Evolutionary conservation across 2,113 vertebrate species (phyloP).

Genomic region (Sinocyclocheilus rhinocerous): DNA sequence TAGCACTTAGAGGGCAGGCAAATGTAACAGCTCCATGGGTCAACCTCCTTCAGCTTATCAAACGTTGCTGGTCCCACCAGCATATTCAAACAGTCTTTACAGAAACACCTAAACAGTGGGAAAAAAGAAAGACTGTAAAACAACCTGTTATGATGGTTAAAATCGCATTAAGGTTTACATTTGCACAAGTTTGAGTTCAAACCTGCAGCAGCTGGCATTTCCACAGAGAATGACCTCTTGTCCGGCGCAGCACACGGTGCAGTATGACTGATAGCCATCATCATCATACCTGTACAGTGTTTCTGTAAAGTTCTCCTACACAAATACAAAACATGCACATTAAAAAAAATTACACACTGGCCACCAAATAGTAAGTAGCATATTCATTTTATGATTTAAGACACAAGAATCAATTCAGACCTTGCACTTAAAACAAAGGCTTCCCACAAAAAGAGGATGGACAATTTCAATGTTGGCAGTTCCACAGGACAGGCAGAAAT

Average conservation of each 20-base stretch:
- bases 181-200: slow-evolving; percentile 32
- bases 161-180: neutral
- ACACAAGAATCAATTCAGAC: slow-evolving; percentile 61
- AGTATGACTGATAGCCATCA: slow-evolving; percentile 95
- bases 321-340: neutral
- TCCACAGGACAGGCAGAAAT: slow-evolving; percentile 88
- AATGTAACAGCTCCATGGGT: slow-evolving; percentile 94
- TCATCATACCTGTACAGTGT: slow-evolving; percentile 92
- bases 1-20: slow-evolving; percentile 79
- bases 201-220: slow-evolving; percentile 90
- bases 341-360: neutral
- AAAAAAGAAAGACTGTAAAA: neutral
- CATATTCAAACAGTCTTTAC: slow-evolving; percentile 90
- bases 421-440: slow-evolving; percentile 88
- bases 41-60: slow-evolving; percentile 78
- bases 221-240: slow-evolving; percentile 88
- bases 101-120: slow-evolving; percentile 83
- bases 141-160: neutral
- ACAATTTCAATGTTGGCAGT: slow-evolving; percentile 72
- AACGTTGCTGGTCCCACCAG: slow-evolving; percentile 84
- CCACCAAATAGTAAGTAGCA: neutral
- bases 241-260: slow-evolving; percentile 89
- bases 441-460: slow-evolving; percentile 91
- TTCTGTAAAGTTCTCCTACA: slow-evolving; percentile 89
- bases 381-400: neutral